A percentile compares a stretch with the other conserved stretches of the same genome.
Conservation (phyloP, 2,888 invertebrate genomes). For the Torymus aiolomorphi region DNA sequence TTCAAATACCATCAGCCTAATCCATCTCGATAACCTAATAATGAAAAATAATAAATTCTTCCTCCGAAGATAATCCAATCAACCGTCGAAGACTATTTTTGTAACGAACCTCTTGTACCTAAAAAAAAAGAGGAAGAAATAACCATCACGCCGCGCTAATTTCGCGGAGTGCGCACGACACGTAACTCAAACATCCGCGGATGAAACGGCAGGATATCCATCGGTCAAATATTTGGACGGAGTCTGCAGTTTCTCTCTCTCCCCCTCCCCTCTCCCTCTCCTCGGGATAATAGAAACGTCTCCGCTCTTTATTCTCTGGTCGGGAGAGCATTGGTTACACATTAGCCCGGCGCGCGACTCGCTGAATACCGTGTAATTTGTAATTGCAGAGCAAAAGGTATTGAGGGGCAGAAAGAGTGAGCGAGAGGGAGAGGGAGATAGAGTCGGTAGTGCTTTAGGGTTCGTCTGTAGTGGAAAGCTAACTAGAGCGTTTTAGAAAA, state of each 20-base stretch:
- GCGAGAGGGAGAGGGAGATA: background rate
- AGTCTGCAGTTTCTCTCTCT: background rate
- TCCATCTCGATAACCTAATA: too few relatives aligned
- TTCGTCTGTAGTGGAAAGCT: background rate
- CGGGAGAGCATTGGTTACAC: slow-evolving; percentile 11
- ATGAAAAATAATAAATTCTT: too few relatives aligned
- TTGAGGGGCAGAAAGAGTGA: background rate
- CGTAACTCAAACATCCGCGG: background rate
- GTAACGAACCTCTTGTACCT: too few relatives aligned
- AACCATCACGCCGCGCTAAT: too few relatives aligned
- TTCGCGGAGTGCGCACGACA: too few relatives aligned
- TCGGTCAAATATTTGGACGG: slow-evolving; percentile 18
- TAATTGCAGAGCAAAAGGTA: slow-evolving; percentile 15
- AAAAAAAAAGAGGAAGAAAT: too few relatives aligned
- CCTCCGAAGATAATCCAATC: too few relatives aligned
- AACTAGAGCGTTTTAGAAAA: background rate
- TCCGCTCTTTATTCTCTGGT: background rate
- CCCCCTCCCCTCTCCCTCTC: too few relatives aligned
- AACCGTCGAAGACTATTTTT: too few relatives aligned
- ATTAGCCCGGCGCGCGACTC: slow-evolving; percentile 11
- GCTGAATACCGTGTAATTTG: slow-evolving; percentile 31
- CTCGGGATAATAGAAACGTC: slow-evolving; percentile 37
- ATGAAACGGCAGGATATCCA: background rate
- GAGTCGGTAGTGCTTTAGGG: background rate
- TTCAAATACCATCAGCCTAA: too few relatives aligned